These are phyloP conservation scores for Drosophila ustulata DNA, from an alignment of 2,888 invertebrate species.

Conservation along the genomic window DNA sequence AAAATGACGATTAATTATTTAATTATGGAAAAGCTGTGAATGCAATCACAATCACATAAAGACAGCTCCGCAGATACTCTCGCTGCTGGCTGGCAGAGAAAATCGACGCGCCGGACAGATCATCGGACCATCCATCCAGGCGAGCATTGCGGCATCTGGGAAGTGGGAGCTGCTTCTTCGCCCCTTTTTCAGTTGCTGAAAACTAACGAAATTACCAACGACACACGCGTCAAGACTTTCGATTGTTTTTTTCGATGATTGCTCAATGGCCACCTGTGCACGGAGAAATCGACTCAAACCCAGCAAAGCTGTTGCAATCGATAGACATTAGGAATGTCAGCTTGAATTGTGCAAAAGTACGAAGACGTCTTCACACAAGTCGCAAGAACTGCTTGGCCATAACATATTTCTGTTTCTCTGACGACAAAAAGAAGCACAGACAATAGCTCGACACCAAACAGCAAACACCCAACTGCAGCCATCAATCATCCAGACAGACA, in stretches of 20 bases:
- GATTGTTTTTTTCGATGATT: conserved; percentile 39
- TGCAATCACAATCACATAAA: conserved; percentile 31
- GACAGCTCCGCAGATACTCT: background rate
- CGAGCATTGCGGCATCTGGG: background rate
- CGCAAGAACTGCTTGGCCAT: conserved; percentile 14
- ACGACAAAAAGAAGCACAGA: conserved; percentile 21
- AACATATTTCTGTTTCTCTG: conserved; percentile 19
- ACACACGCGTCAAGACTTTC: conserved; percentile 46
- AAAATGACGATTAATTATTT: conserved; percentile 68
- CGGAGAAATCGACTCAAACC: conserved; percentile 15
- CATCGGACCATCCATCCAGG: background rate
- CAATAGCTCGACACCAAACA: conserved; percentile 30
- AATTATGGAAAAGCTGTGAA: conserved; percentile 65
- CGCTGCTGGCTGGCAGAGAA: conserved; percentile 1
- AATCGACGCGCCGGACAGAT: background rate
- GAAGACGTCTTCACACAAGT: background rate
- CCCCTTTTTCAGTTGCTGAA: conserved; percentile 8
- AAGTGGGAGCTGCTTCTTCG: conserved; percentile 7
- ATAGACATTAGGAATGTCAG: conserved; percentile 12
- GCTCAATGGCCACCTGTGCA: conserved; percentile 14
- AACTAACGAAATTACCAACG: conserved; percentile 12
- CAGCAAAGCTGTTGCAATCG: background rate
- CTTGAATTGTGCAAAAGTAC: conserved; percentile 21
- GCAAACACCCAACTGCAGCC: conserved; percentile 13
- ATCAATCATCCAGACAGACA: conserved; percentile 47